Conservation (phyloP, 2,113 vertebrate genomes). For the Pleuronectes platessa region DNA sequence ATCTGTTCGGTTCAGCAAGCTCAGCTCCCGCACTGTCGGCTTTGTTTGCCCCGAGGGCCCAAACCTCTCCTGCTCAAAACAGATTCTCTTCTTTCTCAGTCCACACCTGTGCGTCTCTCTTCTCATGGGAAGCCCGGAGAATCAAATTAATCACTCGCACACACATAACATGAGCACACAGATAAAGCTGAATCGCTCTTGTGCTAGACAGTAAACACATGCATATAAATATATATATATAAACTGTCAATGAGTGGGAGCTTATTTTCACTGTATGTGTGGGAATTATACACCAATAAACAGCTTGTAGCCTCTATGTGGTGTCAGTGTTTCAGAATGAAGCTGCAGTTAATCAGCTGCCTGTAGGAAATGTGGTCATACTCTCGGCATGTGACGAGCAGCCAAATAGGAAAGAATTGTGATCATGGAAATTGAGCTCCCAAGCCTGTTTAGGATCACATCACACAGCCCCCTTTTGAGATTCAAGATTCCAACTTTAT, state of each 20-base stretch:
- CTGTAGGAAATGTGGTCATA: conserved; percentile 41
- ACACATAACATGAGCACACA: background rate
- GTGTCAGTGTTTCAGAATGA: background rate
- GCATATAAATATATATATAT: background rate
- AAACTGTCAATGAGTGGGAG: background rate
- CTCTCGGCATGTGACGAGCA: conserved; percentile 24
- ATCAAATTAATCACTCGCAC: conserved; percentile 21
- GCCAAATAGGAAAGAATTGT: conserved; percentile 43
- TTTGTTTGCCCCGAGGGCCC: conserved; percentile 53
- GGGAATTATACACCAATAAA: background rate
- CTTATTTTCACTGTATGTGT: background rate
- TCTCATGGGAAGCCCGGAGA: conserved; percentile 17
- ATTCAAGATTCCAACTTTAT: no score
- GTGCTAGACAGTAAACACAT: background rate
- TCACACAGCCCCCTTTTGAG: no score
- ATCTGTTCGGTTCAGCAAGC: conserved; percentile 44
- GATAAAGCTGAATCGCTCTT: background rate
- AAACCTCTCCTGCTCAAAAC: conserved; percentile 42
- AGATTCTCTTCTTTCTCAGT: conserved; percentile 33
- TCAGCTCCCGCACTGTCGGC: conserved; percentile 13
- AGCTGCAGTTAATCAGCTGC: conserved; percentile 27
- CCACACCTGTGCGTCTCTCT: background rate
- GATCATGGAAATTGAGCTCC: conserved; percentile 37
- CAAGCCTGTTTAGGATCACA: conserved; percentile 35
- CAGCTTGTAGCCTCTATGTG: background rate